Conservation (phyloP, 2,888 invertebrate genomes). For the Drosophila affinis region DNA sequence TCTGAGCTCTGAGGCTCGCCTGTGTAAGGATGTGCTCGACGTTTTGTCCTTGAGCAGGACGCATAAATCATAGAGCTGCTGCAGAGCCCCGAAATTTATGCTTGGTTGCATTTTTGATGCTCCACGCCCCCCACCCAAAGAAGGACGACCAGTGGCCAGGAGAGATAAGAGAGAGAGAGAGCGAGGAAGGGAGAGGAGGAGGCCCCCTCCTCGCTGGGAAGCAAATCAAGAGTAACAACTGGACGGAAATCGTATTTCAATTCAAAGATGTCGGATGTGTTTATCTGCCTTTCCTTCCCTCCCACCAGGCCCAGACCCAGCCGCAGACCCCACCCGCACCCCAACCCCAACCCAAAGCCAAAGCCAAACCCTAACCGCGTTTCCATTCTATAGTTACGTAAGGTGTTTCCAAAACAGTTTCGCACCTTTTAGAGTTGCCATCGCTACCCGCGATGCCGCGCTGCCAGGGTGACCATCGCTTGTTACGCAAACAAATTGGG, state of each 20-base stretch:
- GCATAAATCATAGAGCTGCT: constrained; percentile 66
- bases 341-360: not conserved
- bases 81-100: constrained; percentile 63
- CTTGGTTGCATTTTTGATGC: constrained; percentile 66
- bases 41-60: constrained; percentile 68
- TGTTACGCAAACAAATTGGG: constrained; percentile 58
- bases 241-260: constrained; percentile 31
- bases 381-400: constrained; percentile 26
- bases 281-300: not conserved
- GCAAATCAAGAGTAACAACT: constrained; percentile 19
- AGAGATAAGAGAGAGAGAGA: constrained; percentile 48
- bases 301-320: constrained; percentile 12
- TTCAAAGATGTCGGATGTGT: constrained; percentile 30
- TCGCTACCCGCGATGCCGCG: constrained; percentile 51
- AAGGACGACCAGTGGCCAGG: constrained; percentile 47
- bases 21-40: constrained; percentile 32
- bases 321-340: not conserved
- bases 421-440: constrained; percentile 32
- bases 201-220: not conserved
- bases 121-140: constrained; percentile 21
- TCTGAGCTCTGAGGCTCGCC: not conserved
- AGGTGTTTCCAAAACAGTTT: constrained; percentile 49
- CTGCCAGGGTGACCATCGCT: constrained; percentile 64
- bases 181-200: not conserved
- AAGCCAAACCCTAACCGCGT: not conserved